Conservation (phyloP, 2,888 invertebrate species). For the Julus scandinavius region DNA sequence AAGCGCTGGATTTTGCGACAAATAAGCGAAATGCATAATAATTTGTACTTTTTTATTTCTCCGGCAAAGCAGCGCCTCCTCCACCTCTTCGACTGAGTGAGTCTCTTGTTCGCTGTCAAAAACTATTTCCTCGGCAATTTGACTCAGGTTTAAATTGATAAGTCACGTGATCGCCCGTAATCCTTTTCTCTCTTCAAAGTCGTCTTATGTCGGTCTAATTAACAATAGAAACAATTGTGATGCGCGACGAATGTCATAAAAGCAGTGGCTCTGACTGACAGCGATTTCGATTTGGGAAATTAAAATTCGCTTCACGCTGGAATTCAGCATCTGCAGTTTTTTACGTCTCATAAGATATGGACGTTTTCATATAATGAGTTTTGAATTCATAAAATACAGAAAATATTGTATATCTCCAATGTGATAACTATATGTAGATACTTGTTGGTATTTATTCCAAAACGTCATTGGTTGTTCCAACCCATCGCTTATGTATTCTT, state of each 20-base stretch:
- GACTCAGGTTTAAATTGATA: constrained; percentile 38
- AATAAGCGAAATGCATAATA: constrained; percentile 29
- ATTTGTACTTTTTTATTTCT: neutral
- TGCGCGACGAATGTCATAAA: constrained; percentile 33
- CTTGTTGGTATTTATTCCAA: no score
- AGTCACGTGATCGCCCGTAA: constrained; percentile 39
- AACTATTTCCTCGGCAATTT: constrained; percentile 35
- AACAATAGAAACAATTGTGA: constrained; percentile 47
- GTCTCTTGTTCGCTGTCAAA: constrained; percentile 39
- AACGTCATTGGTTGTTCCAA: no score
- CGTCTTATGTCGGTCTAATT: constrained; percentile 50
- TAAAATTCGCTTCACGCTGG: constrained; percentile 1
- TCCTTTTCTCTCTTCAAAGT: constrained; percentile 35
- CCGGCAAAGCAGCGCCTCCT: neutral
- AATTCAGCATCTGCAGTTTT: neutral
- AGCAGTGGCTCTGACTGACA: constrained; percentile 29
- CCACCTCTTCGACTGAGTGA: constrained; percentile 8
- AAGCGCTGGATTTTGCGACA: neutral
- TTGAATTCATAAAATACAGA: neutral
- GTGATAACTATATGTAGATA: neutral
- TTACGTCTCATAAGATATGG: neutral
- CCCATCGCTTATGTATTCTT: no score
- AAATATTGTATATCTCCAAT: neutral
- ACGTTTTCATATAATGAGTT: neutral
- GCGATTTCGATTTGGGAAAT: constrained; percentile 48